phyloP scores from a whole-genome alignment of 2,113 vertebrate species.

The Anolis carolinensis region DNA sequence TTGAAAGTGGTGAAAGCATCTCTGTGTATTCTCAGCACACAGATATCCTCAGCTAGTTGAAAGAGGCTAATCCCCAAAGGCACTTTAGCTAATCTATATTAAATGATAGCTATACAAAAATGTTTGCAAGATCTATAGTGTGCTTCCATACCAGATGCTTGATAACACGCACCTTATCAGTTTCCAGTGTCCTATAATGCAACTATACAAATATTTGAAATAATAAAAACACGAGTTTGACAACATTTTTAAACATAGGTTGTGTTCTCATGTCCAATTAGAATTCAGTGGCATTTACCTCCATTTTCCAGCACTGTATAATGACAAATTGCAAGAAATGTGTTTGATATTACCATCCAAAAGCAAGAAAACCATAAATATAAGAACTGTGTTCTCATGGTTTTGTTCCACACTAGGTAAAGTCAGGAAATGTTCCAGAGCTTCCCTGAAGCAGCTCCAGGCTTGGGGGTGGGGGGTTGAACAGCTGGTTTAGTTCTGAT shows the following conservation, averaged over 20 bases:
- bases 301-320: background rate
- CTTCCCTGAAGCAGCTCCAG: too few relatives aligned
- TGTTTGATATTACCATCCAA: background rate
- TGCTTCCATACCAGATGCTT: slow-evolving; percentile 23
- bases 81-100: background rate
- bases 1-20: background rate
- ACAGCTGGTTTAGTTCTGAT: too few relatives aligned
- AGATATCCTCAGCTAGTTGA: slow-evolving; percentile 4
- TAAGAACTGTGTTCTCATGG: background rate
- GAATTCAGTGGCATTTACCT: background rate
- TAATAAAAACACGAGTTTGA: background rate
- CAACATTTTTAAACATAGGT: background rate
- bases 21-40: slow-evolving; percentile 22
- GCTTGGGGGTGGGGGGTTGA: too few relatives aligned
- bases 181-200: background rate
- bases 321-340: background rate
- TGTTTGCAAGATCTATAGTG: background rate
- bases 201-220: background rate
- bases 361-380: background rate
- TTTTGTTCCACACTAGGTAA: too few relatives aligned
- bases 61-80: slow-evolving; percentile 1
- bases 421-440: too few relatives aligned
- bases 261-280: background rate
- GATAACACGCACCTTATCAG: background rate
- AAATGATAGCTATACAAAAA: slow-evolving; percentile 37